These are phyloP conservation scores for Hirtodrosophila trivittata DNA, from an alignment of 2,888 invertebrate genomes.

Conservation along the genomic window DNA sequence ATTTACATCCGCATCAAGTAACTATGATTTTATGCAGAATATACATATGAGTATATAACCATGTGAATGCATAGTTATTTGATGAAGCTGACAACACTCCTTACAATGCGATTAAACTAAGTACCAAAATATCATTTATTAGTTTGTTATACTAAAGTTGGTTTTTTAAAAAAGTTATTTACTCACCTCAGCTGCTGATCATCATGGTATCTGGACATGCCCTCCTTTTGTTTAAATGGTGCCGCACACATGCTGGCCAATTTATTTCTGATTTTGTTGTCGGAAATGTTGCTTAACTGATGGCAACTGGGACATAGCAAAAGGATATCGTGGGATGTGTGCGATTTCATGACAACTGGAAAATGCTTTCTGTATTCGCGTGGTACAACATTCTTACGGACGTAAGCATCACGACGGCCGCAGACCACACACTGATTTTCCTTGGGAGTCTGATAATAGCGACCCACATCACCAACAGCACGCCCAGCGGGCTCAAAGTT, in stretches of 20 bases:
- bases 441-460: slow-evolving; percentile 89
- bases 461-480: slow-evolving; percentile 88
- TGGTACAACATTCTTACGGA: slow-evolving; percentile 92
- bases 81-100: too few relatives aligned
- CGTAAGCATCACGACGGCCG: slow-evolving; percentile 87
- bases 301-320: slow-evolving; percentile 90
- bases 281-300: slow-evolving; percentile 87
- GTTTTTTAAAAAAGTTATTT: too few relatives aligned
- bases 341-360: slow-evolving; percentile 90
- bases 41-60: too few relatives aligned
- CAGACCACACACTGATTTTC: slow-evolving; percentile 92
- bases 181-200: slow-evolving; percentile 80
- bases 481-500: slow-evolving; percentile 91
- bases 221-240: slow-evolving; percentile 85
- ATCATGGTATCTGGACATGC: slow-evolving; percentile 80
- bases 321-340: slow-evolving; percentile 91
- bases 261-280: slow-evolving; percentile 86
- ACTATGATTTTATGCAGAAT: too few relatives aligned
- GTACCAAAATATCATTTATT: too few relatives aligned
- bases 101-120: too few relatives aligned
- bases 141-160: too few relatives aligned
- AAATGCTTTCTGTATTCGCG: slow-evolving; percentile 91
- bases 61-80: too few relatives aligned
- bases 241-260: slow-evolving; percentile 87
- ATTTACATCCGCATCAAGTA: too few relatives aligned